Conservation (phyloP, 2,888 invertebrate genomes). For the Cylloceria caligata region DNA sequence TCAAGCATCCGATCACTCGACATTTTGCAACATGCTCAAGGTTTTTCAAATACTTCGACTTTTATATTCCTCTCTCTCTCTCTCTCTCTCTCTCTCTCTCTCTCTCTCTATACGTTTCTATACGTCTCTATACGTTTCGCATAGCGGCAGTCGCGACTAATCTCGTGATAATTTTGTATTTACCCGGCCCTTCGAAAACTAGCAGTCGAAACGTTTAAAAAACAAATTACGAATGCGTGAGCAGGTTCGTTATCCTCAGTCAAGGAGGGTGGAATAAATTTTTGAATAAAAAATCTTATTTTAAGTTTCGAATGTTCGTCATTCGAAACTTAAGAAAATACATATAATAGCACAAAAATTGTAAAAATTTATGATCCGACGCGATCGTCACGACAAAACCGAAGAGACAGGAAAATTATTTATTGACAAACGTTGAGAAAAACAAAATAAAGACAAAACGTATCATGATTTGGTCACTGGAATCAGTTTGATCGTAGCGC, state of each 20-base stretch:
- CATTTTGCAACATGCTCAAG: conserved; percentile 6
- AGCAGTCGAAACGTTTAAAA: background rate
- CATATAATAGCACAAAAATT: background rate
- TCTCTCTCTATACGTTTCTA: background rate
- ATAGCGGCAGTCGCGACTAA: conserved; percentile 48
- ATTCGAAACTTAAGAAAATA: conserved; percentile 9
- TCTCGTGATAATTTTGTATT: conserved; percentile 15
- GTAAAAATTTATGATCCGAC: conserved; percentile 16
- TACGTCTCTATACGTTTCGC: background rate
- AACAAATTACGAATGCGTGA: background rate
- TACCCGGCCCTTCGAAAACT: conserved; percentile 4
- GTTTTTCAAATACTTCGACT: background rate
- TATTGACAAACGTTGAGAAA: conserved; percentile 1
- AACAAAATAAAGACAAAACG: background rate
- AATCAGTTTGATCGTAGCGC: conserved; percentile 44
- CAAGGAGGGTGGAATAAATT: background rate
- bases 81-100: conserved; percentile 5
- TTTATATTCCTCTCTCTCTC: background rate
- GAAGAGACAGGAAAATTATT: conserved; percentile 36
- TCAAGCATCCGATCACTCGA: conserved; percentile 26
- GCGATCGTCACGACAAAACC: background rate
- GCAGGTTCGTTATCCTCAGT: background rate
- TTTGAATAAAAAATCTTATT: too few species aligned
- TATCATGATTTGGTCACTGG: conserved; percentile 29
- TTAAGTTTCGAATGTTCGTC: background rate